Evolutionary conservation across 2,113 vertebrate species (phyloP).

Genomic region (Rhinolophus sinicus): DNA sequence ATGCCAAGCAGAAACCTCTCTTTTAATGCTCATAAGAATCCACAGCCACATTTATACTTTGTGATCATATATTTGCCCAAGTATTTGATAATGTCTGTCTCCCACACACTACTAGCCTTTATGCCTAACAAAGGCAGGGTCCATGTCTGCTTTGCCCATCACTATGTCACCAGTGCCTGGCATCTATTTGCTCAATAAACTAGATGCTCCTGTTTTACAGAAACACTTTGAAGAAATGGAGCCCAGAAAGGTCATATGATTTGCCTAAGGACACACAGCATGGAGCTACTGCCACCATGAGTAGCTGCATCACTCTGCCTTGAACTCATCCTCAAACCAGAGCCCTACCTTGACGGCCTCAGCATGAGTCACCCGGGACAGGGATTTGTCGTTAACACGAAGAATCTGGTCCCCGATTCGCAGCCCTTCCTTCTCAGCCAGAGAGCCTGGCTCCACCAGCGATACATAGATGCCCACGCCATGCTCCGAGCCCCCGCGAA

Average conservation of each 20-base stretch:
- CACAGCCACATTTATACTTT: not conserved
- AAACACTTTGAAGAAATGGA: not conserved
- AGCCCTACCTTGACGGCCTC: slow-evolving; percentile 95
- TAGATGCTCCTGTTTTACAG: not conserved
- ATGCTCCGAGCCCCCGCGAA: slow-evolving; percentile 97
- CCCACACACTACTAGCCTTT: not conserved
- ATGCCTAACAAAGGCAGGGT: not conserved
- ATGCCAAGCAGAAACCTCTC: not conserved
- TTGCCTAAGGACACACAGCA: slow-evolving; percentile 58
- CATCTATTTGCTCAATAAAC: not conserved
- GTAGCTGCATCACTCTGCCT: not conserved
- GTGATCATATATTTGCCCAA: not conserved
- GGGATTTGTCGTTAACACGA: slow-evolving; percentile 94
- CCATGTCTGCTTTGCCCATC: not conserved
- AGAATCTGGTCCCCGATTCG: slow-evolving; percentile 96
- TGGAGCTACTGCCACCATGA: not conserved
- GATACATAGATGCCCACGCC: slow-evolving; percentile 98
- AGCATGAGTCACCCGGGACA: slow-evolving; percentile 94
- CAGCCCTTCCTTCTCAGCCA: slow-evolving; percentile 95
- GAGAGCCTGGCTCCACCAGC: slow-evolving; percentile 95
- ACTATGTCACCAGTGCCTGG: not conserved
- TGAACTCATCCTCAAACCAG: not conserved
- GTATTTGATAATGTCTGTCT: not conserved
- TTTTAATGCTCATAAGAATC: not conserved
- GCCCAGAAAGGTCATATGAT: slow-evolving; percentile 30